Base-by-base conservation (phyloP, 2,797 vertebrate genomes). In the Salmo trutta region DNA sequence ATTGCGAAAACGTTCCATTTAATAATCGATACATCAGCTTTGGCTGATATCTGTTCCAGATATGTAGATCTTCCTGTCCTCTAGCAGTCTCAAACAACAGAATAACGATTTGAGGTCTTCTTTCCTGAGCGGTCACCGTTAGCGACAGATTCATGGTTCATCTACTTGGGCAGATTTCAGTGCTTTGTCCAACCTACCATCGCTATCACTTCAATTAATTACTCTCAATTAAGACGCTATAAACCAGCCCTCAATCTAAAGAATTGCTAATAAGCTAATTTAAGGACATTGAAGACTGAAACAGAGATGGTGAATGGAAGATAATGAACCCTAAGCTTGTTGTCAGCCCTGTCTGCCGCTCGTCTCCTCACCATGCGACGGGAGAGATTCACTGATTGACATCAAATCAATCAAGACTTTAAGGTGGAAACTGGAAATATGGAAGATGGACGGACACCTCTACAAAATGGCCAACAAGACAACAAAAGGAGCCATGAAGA, bases 231-330 rank as follows among this genome's bases (percentile, higher is more conserved):
- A 41, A 41, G 41, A 41, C 1, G 8, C 41, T 41, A 41, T 17
- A 94, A 85, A 90, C 90, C 75, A 41, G 54, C 6, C 24, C 24
- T 84, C 89, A 87, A 89, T 91, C 90, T 86, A 93, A 93, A 91
- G 91, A 94, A 94, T 91, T 93, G 93, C 91, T 93, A 94, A 94
- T 94, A 87, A 93, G 89, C 87, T 89, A 1, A 93, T 93, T 93
- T 93, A 74, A 84, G 87, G 79, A 91, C 86, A 83, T 88, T 81
- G 89, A 74, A 90, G 88, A 90, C 87, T 87, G 83, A 91, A 90
- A 90, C 86, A 81, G 82, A 88, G 83, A 90, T 82, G 73, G 80
- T 82, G 86, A 81, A 89, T 86, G 82, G 82, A 88, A 85, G 72
- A 86, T 86, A 92, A 93, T 92, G 91, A 91, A 89, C 86, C 90